phyloP scores from a whole-genome alignment of 2,888 invertebrate genomes.

The Elmis aenea region DNA sequence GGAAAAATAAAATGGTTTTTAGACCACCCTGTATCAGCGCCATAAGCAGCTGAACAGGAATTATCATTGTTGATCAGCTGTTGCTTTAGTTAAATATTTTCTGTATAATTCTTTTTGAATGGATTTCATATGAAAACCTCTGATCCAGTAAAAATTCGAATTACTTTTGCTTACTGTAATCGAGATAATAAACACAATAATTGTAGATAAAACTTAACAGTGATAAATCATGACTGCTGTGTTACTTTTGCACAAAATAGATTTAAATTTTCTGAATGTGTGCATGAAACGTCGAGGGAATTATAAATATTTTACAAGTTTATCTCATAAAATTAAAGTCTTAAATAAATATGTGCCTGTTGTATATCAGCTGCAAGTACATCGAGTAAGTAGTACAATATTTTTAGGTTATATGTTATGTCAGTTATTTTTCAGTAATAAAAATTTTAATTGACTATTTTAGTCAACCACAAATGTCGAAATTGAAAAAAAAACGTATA shows the following conservation, averaged over 20 bases:
- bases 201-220: too few relatives aligned
- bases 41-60: too few relatives aligned
- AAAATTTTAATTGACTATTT: conserved; percentile 8
- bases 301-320: conserved; percentile 9
- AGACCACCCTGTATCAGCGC: too few relatives aligned
- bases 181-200: too few relatives aligned
- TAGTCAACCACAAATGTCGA: conserved; percentile 18
- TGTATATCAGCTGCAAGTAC: conserved; percentile 11
- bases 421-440: conserved; percentile 7
- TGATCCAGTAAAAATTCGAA: too few relatives aligned
- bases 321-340: conserved; percentile 10
- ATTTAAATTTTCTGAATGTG: conserved; percentile 10
- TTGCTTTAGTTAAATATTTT: too few relatives aligned
- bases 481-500: conserved; percentile 9
- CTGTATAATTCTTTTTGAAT: too few relatives aligned
- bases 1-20: too few relatives aligned
- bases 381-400: conserved; percentile 19
- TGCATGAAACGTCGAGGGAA: conserved; percentile 11
- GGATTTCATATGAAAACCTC: too few relatives aligned
- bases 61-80: too few relatives aligned
- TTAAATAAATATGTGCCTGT: conserved; percentile 12
- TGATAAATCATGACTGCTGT: conserved; percentile 16
- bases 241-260: conserved; percentile 15
- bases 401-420: conserved; percentile 16
- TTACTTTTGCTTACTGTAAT: too few relatives aligned